phyloP scores from a whole-genome alignment of 1,140 invertebrate genomes.

The Lysiphlebus fabarum region DNA sequence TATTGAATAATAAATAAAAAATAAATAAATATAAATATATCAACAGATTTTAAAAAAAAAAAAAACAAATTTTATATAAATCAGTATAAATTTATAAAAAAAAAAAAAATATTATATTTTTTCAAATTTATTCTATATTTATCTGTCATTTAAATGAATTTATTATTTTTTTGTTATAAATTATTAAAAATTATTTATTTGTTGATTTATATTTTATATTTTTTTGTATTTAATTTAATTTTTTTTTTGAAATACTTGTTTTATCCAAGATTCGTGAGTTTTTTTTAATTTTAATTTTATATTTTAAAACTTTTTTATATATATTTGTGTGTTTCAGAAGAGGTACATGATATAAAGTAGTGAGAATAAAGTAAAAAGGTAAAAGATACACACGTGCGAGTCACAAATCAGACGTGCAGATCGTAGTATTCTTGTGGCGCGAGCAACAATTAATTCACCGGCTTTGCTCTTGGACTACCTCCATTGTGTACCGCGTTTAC shows the following conservation, averaged over 20 bases:
- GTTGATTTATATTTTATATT: neutral
- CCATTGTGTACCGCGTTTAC: slow-evolving; percentile 28
- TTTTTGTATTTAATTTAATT: slow-evolving; percentile 5
- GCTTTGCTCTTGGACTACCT: slow-evolving; percentile 40
- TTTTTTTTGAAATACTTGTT: neutral
- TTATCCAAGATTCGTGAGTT: too few species aligned
- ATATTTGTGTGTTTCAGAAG: neutral
- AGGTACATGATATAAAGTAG: slow-evolving; percentile 1
- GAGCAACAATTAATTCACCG: slow-evolving; percentile 54
- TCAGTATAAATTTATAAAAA: slow-evolving; percentile 8
- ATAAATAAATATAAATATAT: slow-evolving; percentile 21
- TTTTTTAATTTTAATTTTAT: too few species aligned
- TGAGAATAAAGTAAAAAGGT: slow-evolving; percentile 20
- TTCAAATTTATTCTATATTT: too few species aligned
- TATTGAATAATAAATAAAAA: slow-evolving; percentile 53
- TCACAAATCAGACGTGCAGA: slow-evolving; percentile 47
- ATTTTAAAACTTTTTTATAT: neutral
- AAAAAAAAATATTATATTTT: slow-evolving; percentile 4
- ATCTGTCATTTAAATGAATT: too few species aligned
- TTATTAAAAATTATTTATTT: neutral
- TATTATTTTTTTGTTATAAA: too few species aligned
- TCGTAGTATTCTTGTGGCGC: slow-evolving; percentile 37
- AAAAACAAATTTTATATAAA: slow-evolving; percentile 14
- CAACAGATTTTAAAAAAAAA: slow-evolving; percentile 18
- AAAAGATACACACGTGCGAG: slow-evolving; percentile 43